Evolutionary conservation across 1,140 invertebrate genomes (phyloP), one percentile per base, ranked within the genome.

Genomic region (Temnothorax curvispinosus): DNA sequence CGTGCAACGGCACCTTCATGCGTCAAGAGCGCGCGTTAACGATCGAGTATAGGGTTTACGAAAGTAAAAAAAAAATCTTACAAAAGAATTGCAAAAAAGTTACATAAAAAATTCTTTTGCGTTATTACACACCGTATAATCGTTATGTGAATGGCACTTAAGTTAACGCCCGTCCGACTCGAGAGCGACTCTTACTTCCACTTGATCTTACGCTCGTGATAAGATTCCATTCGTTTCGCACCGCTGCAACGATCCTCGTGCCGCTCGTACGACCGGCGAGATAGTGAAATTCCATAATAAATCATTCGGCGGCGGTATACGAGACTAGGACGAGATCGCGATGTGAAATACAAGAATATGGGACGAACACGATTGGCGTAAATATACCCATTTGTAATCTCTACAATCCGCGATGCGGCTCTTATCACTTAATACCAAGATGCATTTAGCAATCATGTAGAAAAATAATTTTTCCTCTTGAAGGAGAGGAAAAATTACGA

Each of bases 221-320:
- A 82, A 82, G 41, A 74, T 35, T 74, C 67, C 11, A 32, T 35
- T 27, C 27, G 27, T 27, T 69, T 27, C 18, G 38, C 38, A 64
- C n/a, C 15, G 44, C 47, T 64, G 44, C 76, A 64, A 44, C 32
- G 5, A 54, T 38, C 54, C 77, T 18, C 35, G 47, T 50, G 56
- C 27, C 27, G 27, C 77, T 18, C 35, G 47, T 50, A 41, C 35
- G 77, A 78, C 38, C 47, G 15, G 18, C 18, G 65, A 69, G 64
- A 81, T 32, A 72, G 21, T n/a, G 38, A 58, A 82, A 82, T 82
- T 47, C 52, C 27, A 21, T 74, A 47, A 44, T 74, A 72, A 74
- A 82, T 74, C 80, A 82, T 32, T 56, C n/a, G 13, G 15, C 27
- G n/a, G 44, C 27, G n/a, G 41, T 38, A 11, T 41, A 27, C 76